These are phyloP conservation scores for Drosophila neocordata DNA, from an alignment of 1,140 invertebrate species.

Conservation along the genomic window DNA sequence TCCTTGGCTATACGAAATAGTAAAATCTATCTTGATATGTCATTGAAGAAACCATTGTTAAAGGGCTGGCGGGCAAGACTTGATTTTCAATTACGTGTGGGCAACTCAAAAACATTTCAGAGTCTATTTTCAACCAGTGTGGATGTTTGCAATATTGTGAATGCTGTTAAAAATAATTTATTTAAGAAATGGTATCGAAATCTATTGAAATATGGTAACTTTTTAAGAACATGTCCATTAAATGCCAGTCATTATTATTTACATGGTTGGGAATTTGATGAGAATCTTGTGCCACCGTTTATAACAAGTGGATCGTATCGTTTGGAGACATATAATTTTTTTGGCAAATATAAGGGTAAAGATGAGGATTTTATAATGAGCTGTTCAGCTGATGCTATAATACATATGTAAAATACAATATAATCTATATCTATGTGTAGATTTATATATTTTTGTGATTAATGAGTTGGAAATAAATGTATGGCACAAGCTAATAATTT, in stretches of 20 bases:
- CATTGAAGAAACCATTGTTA: conserved; percentile 37
- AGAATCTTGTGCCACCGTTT: conserved; percentile 50
- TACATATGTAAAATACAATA: conserved; percentile 28
- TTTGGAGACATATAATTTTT: conserved; percentile 52
- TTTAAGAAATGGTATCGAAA: conserved; percentile 63
- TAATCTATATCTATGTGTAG: neutral
- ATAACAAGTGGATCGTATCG: conserved; percentile 48
- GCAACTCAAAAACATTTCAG: conserved; percentile 57
- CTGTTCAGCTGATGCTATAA: conserved; percentile 42
- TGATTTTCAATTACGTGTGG: conserved; percentile 54
- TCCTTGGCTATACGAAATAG: conserved; percentile 32
- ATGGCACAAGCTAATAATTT: conserved; percentile 1
- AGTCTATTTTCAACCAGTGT: conserved; percentile 54
- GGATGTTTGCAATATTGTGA: conserved; percentile 60
- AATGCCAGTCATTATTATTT: conserved; percentile 44
- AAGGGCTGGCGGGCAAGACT: conserved; percentile 45
- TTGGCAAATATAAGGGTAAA: conserved; percentile 41
- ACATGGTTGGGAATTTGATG: conserved; percentile 44
- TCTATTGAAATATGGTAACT: conserved; percentile 57
- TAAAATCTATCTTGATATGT: conserved; percentile 49
- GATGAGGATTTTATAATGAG: conserved; percentile 61
- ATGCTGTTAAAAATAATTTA: conserved; percentile 43
- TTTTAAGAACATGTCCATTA: conserved; percentile 48
- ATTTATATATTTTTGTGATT: conserved; percentile 10
- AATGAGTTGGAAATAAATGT: conserved; percentile 44